Evolutionary conservation across 2,888 invertebrate species (phyloP), one percentile per base, ranked within the genome.

Genomic region (Mythimna impura): DNA sequence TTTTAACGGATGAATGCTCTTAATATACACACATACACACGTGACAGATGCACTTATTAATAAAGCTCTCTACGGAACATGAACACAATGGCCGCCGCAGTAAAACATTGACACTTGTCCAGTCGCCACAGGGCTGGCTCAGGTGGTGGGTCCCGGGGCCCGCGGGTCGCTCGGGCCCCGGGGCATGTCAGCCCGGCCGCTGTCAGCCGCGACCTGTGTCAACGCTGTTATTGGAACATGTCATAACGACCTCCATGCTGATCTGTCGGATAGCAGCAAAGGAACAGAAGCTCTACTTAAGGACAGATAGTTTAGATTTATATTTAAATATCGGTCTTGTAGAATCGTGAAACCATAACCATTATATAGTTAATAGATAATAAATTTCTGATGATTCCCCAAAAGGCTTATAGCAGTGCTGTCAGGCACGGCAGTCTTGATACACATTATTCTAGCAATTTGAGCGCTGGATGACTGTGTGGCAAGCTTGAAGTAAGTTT

Each of bases 151-250:
- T n/a, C 36, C 36, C 40, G 57, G 30, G 40, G 34, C 30, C 64
- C 6, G 8, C 1, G 52, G 34, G 43, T 54, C 36, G 47, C 67
- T 17, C 62, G 55, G 71, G 47, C 12, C 30, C 30, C n/a, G 50
- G 40, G 52, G 57, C 12, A 64, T 22, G 50, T 50, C 73, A 55
- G 57, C 62, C 43, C 57, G 73, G 66, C 69, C 71, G 58, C 58
- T 72, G 78, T 70, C 78, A 66, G 58, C 43, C 66, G 54, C 58
- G 71, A 74, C 74, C 74, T 75, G 66, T 76, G 76, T 82, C 82
- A 66, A 30, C 50, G 34, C 50, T 66, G 79, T 79, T 82, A 82
- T 81, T 82, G 79, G 75, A 57, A 73, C 57, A 68, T 67, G 82
- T 79, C 72, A 72, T 70, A 75, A 66, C 70, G 79, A 61, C 40